These are phyloP conservation scores for Murina feae DNA, from an alignment of 2,113 vertebrate species.

Conservation along the genomic window DNA sequence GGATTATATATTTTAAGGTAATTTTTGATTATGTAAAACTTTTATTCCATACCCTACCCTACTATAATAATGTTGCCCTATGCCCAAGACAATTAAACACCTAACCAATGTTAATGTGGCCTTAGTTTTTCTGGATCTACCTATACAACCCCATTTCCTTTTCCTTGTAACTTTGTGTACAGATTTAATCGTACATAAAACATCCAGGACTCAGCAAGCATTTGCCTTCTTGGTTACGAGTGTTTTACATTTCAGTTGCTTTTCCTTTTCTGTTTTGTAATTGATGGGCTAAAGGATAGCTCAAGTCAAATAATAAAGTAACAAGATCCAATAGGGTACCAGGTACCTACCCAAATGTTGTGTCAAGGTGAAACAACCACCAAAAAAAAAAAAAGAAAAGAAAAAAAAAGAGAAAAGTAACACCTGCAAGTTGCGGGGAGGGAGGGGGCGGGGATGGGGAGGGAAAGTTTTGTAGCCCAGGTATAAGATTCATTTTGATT, in stretches of 20 bases:
- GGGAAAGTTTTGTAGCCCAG: not conserved
- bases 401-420: not conserved
- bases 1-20: not conserved
- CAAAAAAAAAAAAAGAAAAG: too few relatives aligned
- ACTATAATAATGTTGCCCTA: not conserved
- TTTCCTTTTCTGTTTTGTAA: conserved; percentile 8
- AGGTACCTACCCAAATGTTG: not conserved
- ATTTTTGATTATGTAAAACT: not conserved
- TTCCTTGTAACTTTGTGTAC: not conserved
- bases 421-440: not conserved
- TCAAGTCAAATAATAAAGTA: not conserved
- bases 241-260: not conserved
- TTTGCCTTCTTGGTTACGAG: not conserved
- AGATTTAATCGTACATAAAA: not conserved
- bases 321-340: not conserved
- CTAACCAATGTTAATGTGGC: not conserved
- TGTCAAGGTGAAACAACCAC: not conserved
- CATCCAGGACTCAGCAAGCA: not conserved
- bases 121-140: not conserved
- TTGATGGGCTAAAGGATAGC: not conserved
- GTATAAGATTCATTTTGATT: not conserved
- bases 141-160: not conserved
- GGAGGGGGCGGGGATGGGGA: rapidly evolving
- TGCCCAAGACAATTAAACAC: not conserved
- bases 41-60: not conserved